Conservation (phyloP, 2,888 invertebrate species). For the Holacanthella duospinosa region DNA sequence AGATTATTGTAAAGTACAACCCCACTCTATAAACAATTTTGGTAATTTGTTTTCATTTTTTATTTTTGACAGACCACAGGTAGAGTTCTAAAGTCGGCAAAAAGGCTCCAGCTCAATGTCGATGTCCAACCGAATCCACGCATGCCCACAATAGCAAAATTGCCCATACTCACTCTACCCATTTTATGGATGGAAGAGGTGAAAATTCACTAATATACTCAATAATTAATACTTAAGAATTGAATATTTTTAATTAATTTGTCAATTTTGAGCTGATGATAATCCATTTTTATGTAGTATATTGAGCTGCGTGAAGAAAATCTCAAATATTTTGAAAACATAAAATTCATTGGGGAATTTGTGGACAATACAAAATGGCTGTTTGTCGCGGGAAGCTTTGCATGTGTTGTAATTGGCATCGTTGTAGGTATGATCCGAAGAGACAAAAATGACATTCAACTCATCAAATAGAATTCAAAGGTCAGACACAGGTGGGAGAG, state of each 20-base stretch:
- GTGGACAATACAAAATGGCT: conserved; percentile 10
- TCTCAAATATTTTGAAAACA: conserved; percentile 3
- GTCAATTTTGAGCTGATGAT: too few species aligned
- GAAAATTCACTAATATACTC: conserved; percentile 2
- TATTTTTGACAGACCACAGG: conserved; percentile 13
- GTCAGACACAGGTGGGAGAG: too few species aligned
- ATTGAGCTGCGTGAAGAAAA: conserved; percentile 9
- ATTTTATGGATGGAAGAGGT: conserved; percentile 26
- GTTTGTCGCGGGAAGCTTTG: conserved; percentile 7
- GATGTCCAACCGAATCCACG: conserved; percentile 12
- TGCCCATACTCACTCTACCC: conserved; percentile 14
- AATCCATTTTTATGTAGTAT: background rate
- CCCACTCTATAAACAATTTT: too few species aligned
- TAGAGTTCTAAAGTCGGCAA: conserved; percentile 16
- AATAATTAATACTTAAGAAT: background rate
- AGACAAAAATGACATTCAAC: background rate
- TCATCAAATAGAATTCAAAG: background rate
- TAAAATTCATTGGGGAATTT: conserved; percentile 5
- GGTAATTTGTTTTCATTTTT: background rate
- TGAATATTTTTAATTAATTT: too few species aligned
- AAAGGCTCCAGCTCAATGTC: conserved; percentile 21
- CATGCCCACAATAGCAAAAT: conserved; percentile 14
- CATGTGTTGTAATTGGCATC: background rate
- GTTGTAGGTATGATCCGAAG: background rate
- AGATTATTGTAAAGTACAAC: too few species aligned